phyloP scores from a whole-genome alignment of 2,888 invertebrate species.

The Leptopterna dolabrata region DNA sequence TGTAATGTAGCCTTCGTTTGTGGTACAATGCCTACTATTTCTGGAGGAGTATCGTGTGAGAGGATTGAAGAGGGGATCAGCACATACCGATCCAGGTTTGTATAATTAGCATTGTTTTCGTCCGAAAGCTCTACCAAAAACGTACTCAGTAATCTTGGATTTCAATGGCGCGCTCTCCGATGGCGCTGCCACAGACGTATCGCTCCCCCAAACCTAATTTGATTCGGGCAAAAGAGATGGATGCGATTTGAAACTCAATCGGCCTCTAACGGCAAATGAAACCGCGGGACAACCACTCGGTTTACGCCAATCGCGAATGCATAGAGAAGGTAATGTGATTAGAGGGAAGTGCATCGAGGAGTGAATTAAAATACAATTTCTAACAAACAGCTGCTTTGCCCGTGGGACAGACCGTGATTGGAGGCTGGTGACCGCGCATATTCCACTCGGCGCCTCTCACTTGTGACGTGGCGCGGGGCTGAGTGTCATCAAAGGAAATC shows the following conservation, averaged over 20 bases:
- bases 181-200: background rate
- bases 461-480: no score
- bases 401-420: no score
- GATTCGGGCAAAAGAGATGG: background rate
- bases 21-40: no score
- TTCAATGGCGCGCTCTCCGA: no score
- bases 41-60: no score
- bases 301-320: background rate
- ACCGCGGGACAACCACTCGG: background rate
- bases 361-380: background rate
- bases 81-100: no score
- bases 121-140: no score
- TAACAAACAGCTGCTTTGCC: background rate
- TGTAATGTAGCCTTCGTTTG: no score
- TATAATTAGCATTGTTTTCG: no score
- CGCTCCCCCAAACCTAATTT: background rate
- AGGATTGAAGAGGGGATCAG: no score
- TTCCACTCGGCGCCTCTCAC: background rate
- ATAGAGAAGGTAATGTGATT: background rate
- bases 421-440: background rate
- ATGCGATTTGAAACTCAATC: background rate
- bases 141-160: no score
- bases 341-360: background rate
- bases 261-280: background rate
- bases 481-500: no score